These are phyloP conservation scores for Falco berigora DNA, from an alignment of 2,797 vertebrate species.

Conservation along the genomic window DNA sequence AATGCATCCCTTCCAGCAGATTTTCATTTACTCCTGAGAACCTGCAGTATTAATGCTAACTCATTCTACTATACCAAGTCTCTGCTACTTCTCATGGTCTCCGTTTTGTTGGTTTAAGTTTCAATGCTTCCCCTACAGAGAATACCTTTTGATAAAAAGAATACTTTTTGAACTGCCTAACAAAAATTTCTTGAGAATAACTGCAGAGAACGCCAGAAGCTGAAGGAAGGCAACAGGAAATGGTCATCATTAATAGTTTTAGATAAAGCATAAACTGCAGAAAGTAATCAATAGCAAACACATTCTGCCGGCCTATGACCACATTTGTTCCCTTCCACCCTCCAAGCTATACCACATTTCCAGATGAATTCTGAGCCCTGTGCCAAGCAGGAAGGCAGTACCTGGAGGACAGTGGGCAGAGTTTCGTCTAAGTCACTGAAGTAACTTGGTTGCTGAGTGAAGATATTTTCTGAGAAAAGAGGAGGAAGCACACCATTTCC, in stretches of 20 bases:
- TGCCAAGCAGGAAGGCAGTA: conserved; percentile 37
- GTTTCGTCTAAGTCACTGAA: conserved; percentile 87
- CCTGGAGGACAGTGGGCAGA: conserved; percentile 88
- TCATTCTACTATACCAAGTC: neutral
- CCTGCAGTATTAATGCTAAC: neutral
- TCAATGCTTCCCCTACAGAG: neutral
- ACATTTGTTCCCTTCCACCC: neutral
- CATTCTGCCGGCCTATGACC: neutral
- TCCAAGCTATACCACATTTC: neutral
- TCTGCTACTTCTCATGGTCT: neutral
- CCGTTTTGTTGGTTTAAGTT: neutral
- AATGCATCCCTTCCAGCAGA: neutral
- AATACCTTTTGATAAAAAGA: neutral
- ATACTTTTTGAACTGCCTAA: neutral
- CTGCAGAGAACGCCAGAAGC: neutral
- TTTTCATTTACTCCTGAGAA: neutral
- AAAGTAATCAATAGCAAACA: neutral
- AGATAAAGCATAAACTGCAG: neutral
- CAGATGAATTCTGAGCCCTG: neutral
- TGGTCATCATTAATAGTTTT: neutral
- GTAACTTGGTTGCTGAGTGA: conserved; percentile 90
- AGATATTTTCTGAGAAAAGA: conserved; percentile 85
- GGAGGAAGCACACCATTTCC: neutral
- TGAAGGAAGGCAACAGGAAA: neutral
- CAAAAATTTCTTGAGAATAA: neutral